Evolutionary conservation across 64 coral and sea anemone species (phyloP).

Genomic region (Stichodactyla helianthus): DNA sequence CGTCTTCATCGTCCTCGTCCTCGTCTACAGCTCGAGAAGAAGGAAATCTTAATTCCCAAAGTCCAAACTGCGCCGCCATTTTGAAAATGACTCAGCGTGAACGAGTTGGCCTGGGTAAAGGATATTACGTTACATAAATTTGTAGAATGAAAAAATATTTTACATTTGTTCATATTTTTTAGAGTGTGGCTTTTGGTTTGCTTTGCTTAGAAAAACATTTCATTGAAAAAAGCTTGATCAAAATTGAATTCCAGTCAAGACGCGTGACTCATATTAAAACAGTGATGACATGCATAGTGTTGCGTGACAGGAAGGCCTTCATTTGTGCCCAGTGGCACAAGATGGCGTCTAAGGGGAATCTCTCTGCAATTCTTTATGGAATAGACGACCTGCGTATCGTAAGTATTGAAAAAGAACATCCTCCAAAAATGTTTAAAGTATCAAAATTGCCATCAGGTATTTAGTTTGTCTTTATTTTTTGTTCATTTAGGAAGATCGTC

Average conservation of each 20-base stretch:
- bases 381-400: slow-evolving; percentile 73
- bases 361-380: slow-evolving; percentile 65
- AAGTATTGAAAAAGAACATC: neutral
- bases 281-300: neutral
- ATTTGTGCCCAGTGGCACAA: neutral
- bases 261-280: neutral
- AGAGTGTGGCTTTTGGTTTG: no score
- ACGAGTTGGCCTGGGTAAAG: neutral
- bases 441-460: neutral
- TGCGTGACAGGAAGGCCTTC: neutral
- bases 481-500: slow-evolving; percentile 63
- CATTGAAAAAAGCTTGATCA: neutral
- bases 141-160: neutral
- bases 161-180: no score
- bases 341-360: slow-evolving; percentile 58
- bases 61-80: slow-evolving; percentile 76
- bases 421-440: neutral
- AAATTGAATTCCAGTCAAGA: neutral
- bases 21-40: slow-evolving; percentile 83
- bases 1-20: slow-evolving; percentile 81
- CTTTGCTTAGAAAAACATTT: neutral
- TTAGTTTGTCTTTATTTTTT: neutral
- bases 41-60: slow-evolving; percentile 78
- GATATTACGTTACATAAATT: neutral
- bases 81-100: slow-evolving; percentile 34